Conservation (phyloP, 2,888 invertebrate species). For the Diogma glabrata region DNA sequence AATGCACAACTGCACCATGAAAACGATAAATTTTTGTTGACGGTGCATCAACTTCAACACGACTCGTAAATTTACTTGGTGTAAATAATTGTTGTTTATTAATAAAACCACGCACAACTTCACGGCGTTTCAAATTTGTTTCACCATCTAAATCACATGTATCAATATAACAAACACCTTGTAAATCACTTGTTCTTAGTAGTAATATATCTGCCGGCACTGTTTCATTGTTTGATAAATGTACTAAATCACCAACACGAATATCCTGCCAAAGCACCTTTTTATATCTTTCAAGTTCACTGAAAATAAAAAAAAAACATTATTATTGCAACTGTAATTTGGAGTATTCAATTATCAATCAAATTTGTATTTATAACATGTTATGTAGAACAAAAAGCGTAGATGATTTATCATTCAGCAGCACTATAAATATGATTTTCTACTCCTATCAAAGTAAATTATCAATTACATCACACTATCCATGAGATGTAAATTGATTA, state of each 20-base stretch:
- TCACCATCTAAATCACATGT: constrained; percentile 96
- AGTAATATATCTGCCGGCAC: constrained; percentile 93
- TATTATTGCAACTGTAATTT: too few relatives aligned
- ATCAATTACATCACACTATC: too few relatives aligned
- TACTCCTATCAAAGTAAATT: too few relatives aligned
- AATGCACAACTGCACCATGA: constrained; percentile 76
- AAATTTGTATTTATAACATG: too few relatives aligned
- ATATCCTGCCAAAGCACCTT: constrained; percentile 84
- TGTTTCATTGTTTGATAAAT: constrained; percentile 90
- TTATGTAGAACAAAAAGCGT: too few relatives aligned
- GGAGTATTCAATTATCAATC: too few relatives aligned
- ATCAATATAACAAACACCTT: constrained; percentile 87
- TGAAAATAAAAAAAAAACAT: constrained; percentile 35
- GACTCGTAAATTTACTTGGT: constrained; percentile 68
- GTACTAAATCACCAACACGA: constrained; percentile 86
- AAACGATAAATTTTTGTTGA: constrained; percentile 94
- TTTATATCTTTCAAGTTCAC: constrained; percentile 70
- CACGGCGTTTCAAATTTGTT: constrained; percentile 86
- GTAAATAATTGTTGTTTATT: constrained; percentile 59
- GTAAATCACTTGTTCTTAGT: constrained; percentile 73
- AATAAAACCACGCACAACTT: constrained; percentile 45
- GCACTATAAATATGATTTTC: too few relatives aligned
- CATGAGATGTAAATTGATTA: too few relatives aligned
- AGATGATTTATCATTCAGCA: too few relatives aligned
- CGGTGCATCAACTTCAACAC: constrained; percentile 86